Percentiles rank a stretch among this genome's conserved stretches.
phyloP scores from a whole-genome alignment of 2,113 vertebrate species.

The Procapra przewalskii region DNA sequence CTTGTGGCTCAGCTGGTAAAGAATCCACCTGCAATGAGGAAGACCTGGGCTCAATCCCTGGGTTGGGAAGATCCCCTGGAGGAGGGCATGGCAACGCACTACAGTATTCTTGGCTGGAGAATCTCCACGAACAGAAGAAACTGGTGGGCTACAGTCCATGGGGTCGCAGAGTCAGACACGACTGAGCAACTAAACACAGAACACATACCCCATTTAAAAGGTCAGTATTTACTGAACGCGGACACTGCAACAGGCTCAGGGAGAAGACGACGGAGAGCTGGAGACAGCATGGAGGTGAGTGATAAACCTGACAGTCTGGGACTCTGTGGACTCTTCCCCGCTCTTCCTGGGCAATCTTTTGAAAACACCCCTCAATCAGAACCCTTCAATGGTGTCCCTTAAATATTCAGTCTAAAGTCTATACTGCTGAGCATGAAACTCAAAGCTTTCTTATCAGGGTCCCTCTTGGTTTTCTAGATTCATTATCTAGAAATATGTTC shows the following conservation, averaged over 20 bases:
- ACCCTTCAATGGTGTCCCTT: background rate
- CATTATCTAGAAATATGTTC: background rate
- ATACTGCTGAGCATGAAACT: background rate
- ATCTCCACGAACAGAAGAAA: background rate
- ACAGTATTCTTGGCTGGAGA: background rate
- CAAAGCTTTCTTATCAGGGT: background rate
- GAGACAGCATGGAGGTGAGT: background rate
- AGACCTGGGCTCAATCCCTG: background rate
- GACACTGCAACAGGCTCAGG: background rate
- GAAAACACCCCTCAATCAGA: background rate
- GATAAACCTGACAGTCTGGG: background rate
- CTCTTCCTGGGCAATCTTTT: background rate
- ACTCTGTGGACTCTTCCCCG: background rate
- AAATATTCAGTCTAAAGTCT: background rate
- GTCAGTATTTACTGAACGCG: fast-evolving
- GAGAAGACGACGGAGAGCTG: no score
- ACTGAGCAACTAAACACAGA: background rate
- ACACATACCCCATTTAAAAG: background rate
- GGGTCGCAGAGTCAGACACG: background rate
- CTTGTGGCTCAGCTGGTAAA: background rate
- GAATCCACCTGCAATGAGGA: background rate
- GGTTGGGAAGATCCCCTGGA: background rate
- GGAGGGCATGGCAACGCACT: background rate
- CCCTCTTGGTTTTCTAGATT: background rate
- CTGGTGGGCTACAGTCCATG: background rate